Evolutionary conservation across 23 tunicate genomes (phyloP), one percentile per base, ranked within the genome.

Genomic region (Ciona savignyi): DNA sequence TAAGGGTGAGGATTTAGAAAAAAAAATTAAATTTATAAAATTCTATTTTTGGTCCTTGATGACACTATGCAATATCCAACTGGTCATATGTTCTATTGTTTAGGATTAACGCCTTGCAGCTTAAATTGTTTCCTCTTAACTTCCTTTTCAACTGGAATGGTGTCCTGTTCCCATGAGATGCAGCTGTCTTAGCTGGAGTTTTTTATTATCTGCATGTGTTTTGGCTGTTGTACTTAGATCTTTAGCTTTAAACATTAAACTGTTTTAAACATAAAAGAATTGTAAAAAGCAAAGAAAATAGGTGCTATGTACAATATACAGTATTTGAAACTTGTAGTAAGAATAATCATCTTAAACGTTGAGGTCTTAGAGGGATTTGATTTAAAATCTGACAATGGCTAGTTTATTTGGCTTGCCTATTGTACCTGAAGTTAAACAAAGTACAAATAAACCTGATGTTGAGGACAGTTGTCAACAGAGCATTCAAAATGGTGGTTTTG

Each of bases 341-440:
- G n/a, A n/a, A n/a, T n/a, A n/a, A n/a, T n/a, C n/a, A 42, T 42
- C 56, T 6, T 42, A 42, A 42, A 9, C 56, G 15, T 42, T 42
- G 15, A 6, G 15, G 56, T 42, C 15, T 42, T 9, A 6, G 9
- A 15, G 56, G n/a, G n/a, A n/a, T n/a, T n/a, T 42, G 15, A 42
- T 42, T 42, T 15, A 42, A 9, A 42, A 6, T 42, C 15, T 6
- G 15, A 30, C 51, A 69, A 69, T 69, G 73, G 73, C 73, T 1
- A 33, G 34, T 6, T 69, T 69, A 29, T 69, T 69, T 23, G 73
- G 73, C 21, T 34, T 69, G 11, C 73, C 73, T 11, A 30, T 69
- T 69, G 32, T 69, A 3, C 73, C 73, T 2, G 73, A 69, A 27
- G 73, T 69, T 69, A 69, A 69, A 33, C 32, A 69, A 69, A 51